Evolutionary conservation across 2,888 invertebrate genomes (phyloP).

Genomic region (Macaria liturata): DNA sequence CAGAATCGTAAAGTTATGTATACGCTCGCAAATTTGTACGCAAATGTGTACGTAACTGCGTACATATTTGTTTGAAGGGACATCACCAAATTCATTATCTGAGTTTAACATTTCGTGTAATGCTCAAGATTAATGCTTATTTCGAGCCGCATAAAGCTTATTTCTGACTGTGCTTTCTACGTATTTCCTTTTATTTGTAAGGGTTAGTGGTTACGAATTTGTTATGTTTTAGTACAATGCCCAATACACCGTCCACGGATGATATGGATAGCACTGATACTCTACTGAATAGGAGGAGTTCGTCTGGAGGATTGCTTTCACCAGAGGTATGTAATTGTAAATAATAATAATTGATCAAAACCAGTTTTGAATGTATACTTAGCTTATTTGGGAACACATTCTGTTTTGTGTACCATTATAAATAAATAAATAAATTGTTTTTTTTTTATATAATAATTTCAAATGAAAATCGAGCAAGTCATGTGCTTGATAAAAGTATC

Average conservation of each 20-base stretch:
- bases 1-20: constrained; percentile 1
- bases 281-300: constrained; percentile 87
- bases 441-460: too few relatives aligned
- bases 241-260: constrained; percentile 88
- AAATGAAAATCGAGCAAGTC: too few relatives aligned
- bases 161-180: constrained; percentile 24
- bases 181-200: constrained; percentile 8
- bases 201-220: too few relatives aligned
- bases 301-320: constrained; percentile 91
- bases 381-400: too few relatives aligned
- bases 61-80: constrained; percentile 18
- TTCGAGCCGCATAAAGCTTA: constrained; percentile 19
- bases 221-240: constrained; percentile 81
- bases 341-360: too few relatives aligned
- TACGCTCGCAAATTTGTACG: constrained; percentile 15
- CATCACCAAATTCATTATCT: constrained; percentile 26
- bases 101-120: constrained; percentile 33
- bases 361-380: too few relatives aligned
- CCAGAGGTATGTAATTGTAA: constrained; percentile 85
- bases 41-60: constrained; percentile 12
- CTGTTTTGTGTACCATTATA: too few relatives aligned
- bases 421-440: too few relatives aligned
- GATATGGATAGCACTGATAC: constrained; percentile 82
- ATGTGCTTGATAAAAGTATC: too few relatives aligned
- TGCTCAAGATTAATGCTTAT: constrained; percentile 33